phyloP scores from a whole-genome alignment of 92 coral and sea anemone species.

The Scolanthus callimorphus region DNA sequence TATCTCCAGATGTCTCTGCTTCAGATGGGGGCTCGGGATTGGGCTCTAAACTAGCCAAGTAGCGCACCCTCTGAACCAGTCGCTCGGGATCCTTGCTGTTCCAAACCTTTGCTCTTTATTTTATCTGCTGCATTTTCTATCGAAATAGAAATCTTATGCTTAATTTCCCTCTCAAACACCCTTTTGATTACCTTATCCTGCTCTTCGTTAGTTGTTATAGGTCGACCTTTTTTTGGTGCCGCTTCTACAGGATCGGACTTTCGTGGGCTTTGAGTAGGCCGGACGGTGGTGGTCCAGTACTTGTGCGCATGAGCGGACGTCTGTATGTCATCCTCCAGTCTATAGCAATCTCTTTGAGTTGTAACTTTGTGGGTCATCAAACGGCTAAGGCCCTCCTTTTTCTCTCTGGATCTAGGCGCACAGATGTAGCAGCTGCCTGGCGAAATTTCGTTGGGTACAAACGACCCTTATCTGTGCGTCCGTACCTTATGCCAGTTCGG shows the following conservation, averaged over 20 bases:
- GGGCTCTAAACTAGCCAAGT: too few relatives aligned
- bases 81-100: neutral
- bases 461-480: slow-evolving; percentile 11
- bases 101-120: neutral
- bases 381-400: slow-evolving; percentile 1
- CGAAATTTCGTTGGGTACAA: slow-evolving; percentile 15
- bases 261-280: neutral
- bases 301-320: neutral
- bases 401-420: neutral
- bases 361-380: slow-evolving; percentile 7
- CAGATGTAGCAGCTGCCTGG: slow-evolving; percentile 17
- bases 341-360: neutral
- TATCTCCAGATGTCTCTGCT: too few relatives aligned
- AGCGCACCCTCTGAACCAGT: too few relatives aligned
- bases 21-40: too few relatives aligned
- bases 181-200: neutral
- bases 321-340: neutral
- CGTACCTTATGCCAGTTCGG: slow-evolving; percentile 11
- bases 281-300: neutral
- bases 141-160: neutral
- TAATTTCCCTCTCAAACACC: neutral
- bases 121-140: neutral
- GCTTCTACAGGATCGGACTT: neutral
- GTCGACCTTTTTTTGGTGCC: neutral
- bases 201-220: neutral